Evolutionary conservation across 2,888 invertebrate species (phyloP).

Genomic region (Parapristionchus giblindavisi): DNA sequence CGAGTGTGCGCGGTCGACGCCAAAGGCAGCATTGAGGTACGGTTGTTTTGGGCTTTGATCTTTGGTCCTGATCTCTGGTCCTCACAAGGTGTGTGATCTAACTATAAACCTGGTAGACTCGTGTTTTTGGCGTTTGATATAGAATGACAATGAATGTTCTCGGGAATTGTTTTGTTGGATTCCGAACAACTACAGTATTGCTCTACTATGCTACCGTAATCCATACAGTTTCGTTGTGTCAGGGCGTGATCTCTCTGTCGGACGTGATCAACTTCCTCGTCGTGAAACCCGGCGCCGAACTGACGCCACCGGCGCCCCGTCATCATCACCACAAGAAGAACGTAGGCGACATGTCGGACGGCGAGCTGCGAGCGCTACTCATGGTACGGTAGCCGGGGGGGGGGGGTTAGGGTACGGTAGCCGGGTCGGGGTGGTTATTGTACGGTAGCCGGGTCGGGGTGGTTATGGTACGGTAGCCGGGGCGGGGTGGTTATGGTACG

Average conservation of each 20-base stretch:
- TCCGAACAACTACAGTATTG: too few species aligned
- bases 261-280: slow-evolving; percentile 60
- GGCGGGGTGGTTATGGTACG: not conserved
- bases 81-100: not conserved
- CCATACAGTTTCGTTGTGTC: too few species aligned
- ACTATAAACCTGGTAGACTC: too few species aligned
- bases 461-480: not conserved
- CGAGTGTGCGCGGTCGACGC: slow-evolving; percentile 56
- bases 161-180: not conserved
- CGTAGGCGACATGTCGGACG: slow-evolving; percentile 11
- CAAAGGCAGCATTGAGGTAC: slow-evolving; percentile 52
- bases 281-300: slow-evolving; percentile 49
- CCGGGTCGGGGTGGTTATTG: not conserved
- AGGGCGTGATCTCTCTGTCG: slow-evolving; percentile 58
- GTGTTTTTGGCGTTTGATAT: too few species aligned
- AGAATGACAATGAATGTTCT: too few species aligned
- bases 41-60: not conserved
- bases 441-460: not conserved
- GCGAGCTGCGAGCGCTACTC: slow-evolving; percentile 18
- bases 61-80: not conserved
- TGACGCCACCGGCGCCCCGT: slow-evolving; percentile 37
- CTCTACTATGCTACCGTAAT: not conserved
- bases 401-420: not conserved
- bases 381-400: not conserved
- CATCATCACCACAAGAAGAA: slow-evolving; percentile 16